Evolutionary conservation across 2,888 invertebrate genomes (phyloP).

Genomic region (Anagyrus pseudococci): DNA sequence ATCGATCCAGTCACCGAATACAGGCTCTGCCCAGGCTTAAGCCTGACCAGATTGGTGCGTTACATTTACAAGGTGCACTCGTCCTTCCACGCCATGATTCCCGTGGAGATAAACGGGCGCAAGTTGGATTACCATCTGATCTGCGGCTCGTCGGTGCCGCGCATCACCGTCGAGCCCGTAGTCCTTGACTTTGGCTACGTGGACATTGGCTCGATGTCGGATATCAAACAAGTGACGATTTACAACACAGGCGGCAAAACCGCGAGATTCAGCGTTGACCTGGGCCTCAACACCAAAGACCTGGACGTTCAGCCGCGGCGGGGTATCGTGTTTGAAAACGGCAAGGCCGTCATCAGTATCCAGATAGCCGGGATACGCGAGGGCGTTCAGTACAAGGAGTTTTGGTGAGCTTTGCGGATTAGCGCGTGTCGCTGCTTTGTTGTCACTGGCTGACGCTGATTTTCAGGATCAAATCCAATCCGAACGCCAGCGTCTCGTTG

Average conservation of each 20-base stretch:
- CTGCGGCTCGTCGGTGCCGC: constrained; percentile 47
- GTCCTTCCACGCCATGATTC: constrained; percentile 49
- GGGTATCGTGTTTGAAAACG: constrained; percentile 54
- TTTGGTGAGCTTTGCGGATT: constrained; percentile 56
- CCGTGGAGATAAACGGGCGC: constrained; percentile 57
- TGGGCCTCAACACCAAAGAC: constrained; percentile 56
- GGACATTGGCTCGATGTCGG: constrained; percentile 59
- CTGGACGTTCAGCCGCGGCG: constrained; percentile 59
- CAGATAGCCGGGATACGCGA: constrained; percentile 57
- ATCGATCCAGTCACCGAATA: constrained; percentile 48
- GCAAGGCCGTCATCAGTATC: constrained; percentile 48
- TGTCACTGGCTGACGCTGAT: neutral
- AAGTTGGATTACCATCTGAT: constrained; percentile 51
- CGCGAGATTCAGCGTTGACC: constrained; percentile 60
- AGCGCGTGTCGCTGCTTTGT: neutral
- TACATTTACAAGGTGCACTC: constrained; percentile 55
- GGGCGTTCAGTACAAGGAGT: constrained; percentile 58
- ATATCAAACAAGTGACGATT: constrained; percentile 54
- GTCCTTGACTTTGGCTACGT: constrained; percentile 61
- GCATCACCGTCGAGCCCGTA: constrained; percentile 51
- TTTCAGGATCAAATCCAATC: constrained; percentile 48
- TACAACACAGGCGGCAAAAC: constrained; percentile 59
- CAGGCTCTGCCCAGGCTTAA: constrained; percentile 58
- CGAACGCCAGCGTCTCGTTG: constrained; percentile 46
- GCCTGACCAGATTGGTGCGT: constrained; percentile 51